Evolutionary conservation across 2,797 vertebrate species (phyloP), one percentile per base, ranked within the genome.

Genomic region (Graptemys geographica): DNA sequence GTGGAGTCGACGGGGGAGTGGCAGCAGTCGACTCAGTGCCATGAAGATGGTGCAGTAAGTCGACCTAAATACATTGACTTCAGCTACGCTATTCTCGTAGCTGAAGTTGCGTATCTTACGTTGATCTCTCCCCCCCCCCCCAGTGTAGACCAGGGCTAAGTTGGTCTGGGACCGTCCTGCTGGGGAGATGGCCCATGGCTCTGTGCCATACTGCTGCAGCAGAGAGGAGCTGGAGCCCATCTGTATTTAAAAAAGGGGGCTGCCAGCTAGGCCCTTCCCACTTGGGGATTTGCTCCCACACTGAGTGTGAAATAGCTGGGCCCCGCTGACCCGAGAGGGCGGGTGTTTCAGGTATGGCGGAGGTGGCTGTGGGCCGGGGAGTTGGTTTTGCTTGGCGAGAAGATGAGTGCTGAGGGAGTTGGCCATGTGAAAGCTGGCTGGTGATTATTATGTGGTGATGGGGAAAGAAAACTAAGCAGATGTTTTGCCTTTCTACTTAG

Each of bases 121-220:
- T 44, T 44, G 44, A 44, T 44, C 44, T 6, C 44, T 44, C 7
- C 44, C 44, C 44, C 44, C n/a, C n/a, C n/a, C 44, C 44, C 44
- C 44, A 44, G 44, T 44, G 44, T 44, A 44, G 44, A 44, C 8
- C 44, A 44, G 44, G 44, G 44, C 44, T 44, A 87, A 97, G 74
- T 53, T 89, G 90, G 88, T 88, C 57, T 89, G 91, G 90, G 94
- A 95, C 10, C 59, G 5, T 87, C 81, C 59, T 86, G 79, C 57
- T 0, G 0, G 87, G 80, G 86, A 78, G 78, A 85, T 37, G 62
- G 62, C 18, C 62, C 9, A 33, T 19, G 65, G 18, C 59, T 31
- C 59, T 33, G 28, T 31, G 59, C 59, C 59, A 62, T 7, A 33
- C 59, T 62, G 59, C 59, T 33, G 59, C 31, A 62, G 59, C 59